Evolutionary conservation across 2,797 vertebrate species (phyloP), one percentile per base, ranked within the genome.

Genomic region (Molossus alvarezi): DNA sequence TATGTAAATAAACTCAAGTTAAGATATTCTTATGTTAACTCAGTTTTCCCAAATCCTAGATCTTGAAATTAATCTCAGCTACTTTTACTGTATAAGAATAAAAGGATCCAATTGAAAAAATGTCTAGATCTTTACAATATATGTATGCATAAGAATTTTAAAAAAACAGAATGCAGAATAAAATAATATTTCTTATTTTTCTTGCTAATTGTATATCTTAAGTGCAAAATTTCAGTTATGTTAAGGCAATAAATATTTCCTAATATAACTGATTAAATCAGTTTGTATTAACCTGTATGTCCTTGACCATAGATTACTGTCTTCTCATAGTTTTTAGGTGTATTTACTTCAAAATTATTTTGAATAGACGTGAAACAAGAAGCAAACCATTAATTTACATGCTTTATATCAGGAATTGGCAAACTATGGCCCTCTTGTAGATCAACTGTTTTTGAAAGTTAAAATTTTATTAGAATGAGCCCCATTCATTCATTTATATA

Each of bases 311-410:
- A 9, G n/a, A 67, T 41, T 65, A 15, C 23, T 55, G 33, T 37
- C 23, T 27, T 57, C 33, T 65, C 33, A 64, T 71, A 71, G 7
- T 60, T 60, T 55, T 55, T n/a, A 84, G 57, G 17, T 57, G 23
- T 65, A 79, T 86, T 85, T 62, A 69, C 10, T 90, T 91, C 48
- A 72, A 91, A 79, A 57, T 86, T 72, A n/a, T 69, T 84, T 37
- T 71, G 33, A 14, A 33, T 37, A 73, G 13, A 9, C 1, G 73
- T 65, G 18, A 37, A 79, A 58, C 17, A 12, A 53, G 5, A 80
- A 55, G 21, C 65, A 62, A 62, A 62, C 9, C 25, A 23, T 13
- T 62, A 71, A 73, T 65, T 80, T 64, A 76, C 4, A 58, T 27
- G 51, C 6, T 73, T 81, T 89, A 20, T 4, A 69, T 77, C 5